Base-by-base conservation (phyloP, 1,140 invertebrate genomes). In the Nymphalis io region DNA sequence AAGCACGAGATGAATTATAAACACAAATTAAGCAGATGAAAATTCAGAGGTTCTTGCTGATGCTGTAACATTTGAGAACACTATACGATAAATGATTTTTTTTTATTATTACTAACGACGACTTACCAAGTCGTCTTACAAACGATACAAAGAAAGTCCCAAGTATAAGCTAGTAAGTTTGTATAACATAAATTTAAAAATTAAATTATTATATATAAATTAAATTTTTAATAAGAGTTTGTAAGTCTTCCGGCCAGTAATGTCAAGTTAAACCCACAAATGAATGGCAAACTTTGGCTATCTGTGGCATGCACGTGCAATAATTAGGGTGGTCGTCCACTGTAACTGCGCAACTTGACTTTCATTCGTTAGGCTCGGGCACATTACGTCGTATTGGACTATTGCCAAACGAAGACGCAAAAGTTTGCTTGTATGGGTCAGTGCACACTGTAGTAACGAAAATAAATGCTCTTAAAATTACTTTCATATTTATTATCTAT, bases 341-440 rank as follows among this genome's bases (percentile, higher is more conserved):
- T 42, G 42, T 61, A 57, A 67, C 16, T 61, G 64, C 40, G 59
- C 64, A 61, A 72, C n/a, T 72, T 60, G 58, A 66, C 62, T 72
- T 67, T 67, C 59, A 72, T 66, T 72, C 69, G 68, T 70, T 70
- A 55, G 68, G 61, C 68, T 66, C 53, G 39, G 57, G 66, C 38
- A 55, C 62, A 39, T 66, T 53, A 60, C 62, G 57, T 59, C 15
- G 33, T 66, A 66, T 61, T 72, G 70, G 64, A 67, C 70, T 55
- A 42, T 38, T 61, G 70, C 70, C 70, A 67, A 64, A 67, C 65
- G 59, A 42, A 55, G 20, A 55, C 42, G 57, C 42, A 55, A 66
- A 60, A 72, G 59, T 67, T 72, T 40, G 51, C 59, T 62, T 65
- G 51, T 67, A 46, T 65, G 42, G 15, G 59, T 39, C 15, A 8